Evolutionary conservation across 35 echinoderm and acorn worm species (phyloP), one percentile per base, ranked within the genome.

Genomic region (Ptychodera flava): DNA sequence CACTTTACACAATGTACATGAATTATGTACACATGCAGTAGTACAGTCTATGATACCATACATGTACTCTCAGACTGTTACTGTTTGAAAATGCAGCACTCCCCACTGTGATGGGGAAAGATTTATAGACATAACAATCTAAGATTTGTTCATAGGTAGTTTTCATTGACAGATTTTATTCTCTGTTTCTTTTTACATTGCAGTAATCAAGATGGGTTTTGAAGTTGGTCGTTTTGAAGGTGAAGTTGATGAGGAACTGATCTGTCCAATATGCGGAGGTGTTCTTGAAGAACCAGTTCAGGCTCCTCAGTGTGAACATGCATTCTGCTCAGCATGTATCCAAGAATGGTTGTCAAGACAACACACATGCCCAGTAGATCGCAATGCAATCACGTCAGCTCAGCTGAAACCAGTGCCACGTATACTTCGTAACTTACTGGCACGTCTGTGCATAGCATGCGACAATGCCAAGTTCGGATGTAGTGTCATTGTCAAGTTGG

Each of bases 201-300:
- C n/a, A n/a, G n/a, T 35, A 86, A 45, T 30, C 52, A 91, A 79
- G 78, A 97, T 97, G 95, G 95, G 95, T 35, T 97, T 86, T 92
- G 95, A 97, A 34, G 92, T 94, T 33, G 78, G 81, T 83, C 90
- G 95, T 16, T 97, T 97, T 86, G 87, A 90, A n/a, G 95, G 95
- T 36, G 95, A 97, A 22, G 95, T 97, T 30, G 95, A 97, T 88
- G 95, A 97, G 76, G 95, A 97, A 83, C 87, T 97, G 32, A 93
- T 97, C 77, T 97, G 95, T 87, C 95, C 95, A 76, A 94, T 97
- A 80, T 97, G 95, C 33, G 91, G 92, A 88, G 89, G 90, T 77
- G 95, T 97, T 28, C 88, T 97, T 16, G 95, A 97, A 37, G 95
- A 97, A 16, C 95, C 95, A 0, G 75, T 97, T 30, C 92, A 97